Percentiles rank a stretch among this genome's conserved stretches.
Evolutionary conservation across 2,797 vertebrate species (phyloP).

Genomic region (Rhabdomys pumilio): DNA sequence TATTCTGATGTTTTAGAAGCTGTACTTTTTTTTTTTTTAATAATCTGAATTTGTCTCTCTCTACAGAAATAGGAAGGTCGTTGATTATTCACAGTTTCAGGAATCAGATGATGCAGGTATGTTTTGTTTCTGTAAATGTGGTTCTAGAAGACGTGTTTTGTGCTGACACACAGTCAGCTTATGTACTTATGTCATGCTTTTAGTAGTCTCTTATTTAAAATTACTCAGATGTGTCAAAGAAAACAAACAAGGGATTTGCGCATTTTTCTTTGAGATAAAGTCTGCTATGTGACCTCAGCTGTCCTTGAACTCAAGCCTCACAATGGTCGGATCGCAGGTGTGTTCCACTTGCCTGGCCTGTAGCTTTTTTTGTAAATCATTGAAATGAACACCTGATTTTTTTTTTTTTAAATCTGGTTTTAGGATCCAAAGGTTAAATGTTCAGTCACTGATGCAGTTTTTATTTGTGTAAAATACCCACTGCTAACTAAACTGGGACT

Average conservation of each 20-base stretch:
- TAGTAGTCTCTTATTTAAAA: neutral
- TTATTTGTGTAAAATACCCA: slow-evolving; percentile 33
- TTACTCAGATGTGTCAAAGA: slow-evolving; percentile 47
- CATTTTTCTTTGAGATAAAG: slow-evolving; percentile 30
- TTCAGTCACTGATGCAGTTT: neutral
- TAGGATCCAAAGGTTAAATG: slow-evolving; percentile 56
- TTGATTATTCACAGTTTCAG: slow-evolving; percentile 99
- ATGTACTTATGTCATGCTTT: slow-evolving; percentile 12
- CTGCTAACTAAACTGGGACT: neutral
- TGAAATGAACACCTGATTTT: slow-evolving; percentile 59
- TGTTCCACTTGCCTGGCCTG: neutral
- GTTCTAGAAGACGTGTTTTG: slow-evolving; percentile 56
- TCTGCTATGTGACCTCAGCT: neutral
- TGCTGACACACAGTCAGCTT: neutral
- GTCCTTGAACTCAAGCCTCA: neutral
- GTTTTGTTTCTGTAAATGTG: slow-evolving; percentile 67
- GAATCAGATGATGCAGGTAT: slow-evolving; percentile 99
- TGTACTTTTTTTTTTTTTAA: slow-evolving; percentile 31
- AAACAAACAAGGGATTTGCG: slow-evolving; percentile 35
- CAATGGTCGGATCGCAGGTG: neutral
- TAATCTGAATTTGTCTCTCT: slow-evolving; percentile 82
- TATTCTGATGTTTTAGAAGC: slow-evolving; percentile 58
- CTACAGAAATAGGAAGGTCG: slow-evolving; percentile 98
- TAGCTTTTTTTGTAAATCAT: slow-evolving; percentile 47
- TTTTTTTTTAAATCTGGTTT: slow-evolving; percentile 44